Conservation (phyloP, 2,888 invertebrate genomes). For the Yponomeuta malinellus region DNA sequence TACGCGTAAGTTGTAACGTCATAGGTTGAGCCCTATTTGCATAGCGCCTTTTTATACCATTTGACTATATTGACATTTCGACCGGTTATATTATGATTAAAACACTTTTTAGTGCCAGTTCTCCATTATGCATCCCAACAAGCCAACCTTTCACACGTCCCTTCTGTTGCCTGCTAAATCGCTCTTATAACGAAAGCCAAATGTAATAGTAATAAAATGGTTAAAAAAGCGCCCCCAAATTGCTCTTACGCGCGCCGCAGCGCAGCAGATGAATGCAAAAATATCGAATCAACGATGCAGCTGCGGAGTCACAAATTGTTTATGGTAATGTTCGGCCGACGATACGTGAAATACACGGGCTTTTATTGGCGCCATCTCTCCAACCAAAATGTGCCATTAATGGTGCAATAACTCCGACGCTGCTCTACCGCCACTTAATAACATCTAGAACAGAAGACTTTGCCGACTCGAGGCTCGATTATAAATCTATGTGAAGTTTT, state of each 20-base stretch:
- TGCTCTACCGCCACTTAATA: constrained; percentile 22
- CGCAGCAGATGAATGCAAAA: constrained; percentile 31
- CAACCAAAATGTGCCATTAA: constrained; percentile 32
- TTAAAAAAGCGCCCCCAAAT: constrained; percentile 21
- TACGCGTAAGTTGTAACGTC: no score
- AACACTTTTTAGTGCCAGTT: no score
- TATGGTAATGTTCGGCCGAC: constrained; percentile 47
- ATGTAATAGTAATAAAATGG: constrained; percentile 15
- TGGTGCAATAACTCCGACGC: constrained; percentile 28
- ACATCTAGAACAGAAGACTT: constrained; percentile 10
- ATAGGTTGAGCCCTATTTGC: no score
- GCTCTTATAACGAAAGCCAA: not conserved
- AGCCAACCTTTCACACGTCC: not conserved
- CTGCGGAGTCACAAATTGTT: constrained; percentile 57
- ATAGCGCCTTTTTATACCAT: no score
- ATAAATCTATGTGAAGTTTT: no score
- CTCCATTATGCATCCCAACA: not conserved
- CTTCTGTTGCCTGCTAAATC: no score
- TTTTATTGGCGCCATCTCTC: constrained; percentile 42
- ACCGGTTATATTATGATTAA: no score
- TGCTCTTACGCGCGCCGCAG: constrained; percentile 20
- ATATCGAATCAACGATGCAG: constrained; percentile 49
- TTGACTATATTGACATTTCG: no score
- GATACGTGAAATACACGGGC: constrained; percentile 49
- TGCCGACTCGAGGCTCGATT: no score